phyloP scores from a whole-genome alignment of 2,113 vertebrate species.

The Gopherus evgoodei region DNA sequence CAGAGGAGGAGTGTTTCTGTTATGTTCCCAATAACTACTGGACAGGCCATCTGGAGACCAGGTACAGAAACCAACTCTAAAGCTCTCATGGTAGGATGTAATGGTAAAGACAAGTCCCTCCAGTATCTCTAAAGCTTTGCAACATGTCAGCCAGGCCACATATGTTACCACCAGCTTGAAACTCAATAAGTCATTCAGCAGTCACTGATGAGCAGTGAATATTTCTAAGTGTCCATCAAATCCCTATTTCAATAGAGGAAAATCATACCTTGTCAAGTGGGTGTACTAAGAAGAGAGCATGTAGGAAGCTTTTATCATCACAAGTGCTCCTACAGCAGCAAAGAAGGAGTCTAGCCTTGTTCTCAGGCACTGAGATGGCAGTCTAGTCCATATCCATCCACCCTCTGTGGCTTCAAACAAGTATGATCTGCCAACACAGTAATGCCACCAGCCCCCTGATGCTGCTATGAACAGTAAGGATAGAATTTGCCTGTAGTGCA shows the following conservation, averaged over 20 bases:
- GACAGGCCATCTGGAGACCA: neutral
- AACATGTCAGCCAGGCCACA: neutral
- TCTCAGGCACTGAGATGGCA: neutral
- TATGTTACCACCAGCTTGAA: neutral
- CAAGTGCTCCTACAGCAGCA: neutral
- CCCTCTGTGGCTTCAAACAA: fast-evolving
- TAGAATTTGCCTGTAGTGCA: neutral
- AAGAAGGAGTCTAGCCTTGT: slow-evolving; percentile 59
- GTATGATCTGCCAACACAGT: neutral
- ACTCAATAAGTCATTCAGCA: neutral
- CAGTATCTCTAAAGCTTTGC: neutral
- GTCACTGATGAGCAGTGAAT: neutral
- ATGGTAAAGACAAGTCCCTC: neutral
- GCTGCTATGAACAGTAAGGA: neutral
- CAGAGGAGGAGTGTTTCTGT: neutral
- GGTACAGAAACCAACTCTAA: neutral
- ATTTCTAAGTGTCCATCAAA: neutral
- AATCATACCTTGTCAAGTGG: neutral
- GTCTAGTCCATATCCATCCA: neutral
- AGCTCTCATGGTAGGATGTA: neutral
- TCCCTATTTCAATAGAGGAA: neutral
- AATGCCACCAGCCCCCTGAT: neutral
- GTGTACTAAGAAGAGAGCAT: neutral
- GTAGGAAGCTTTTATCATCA: neutral
- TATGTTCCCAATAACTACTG: neutral